A percentile compares a stretch with the other conserved stretches of the same genome.
Conservation (phyloP, 2,888 invertebrate genomes). For the Drosophila incognita region DNA sequence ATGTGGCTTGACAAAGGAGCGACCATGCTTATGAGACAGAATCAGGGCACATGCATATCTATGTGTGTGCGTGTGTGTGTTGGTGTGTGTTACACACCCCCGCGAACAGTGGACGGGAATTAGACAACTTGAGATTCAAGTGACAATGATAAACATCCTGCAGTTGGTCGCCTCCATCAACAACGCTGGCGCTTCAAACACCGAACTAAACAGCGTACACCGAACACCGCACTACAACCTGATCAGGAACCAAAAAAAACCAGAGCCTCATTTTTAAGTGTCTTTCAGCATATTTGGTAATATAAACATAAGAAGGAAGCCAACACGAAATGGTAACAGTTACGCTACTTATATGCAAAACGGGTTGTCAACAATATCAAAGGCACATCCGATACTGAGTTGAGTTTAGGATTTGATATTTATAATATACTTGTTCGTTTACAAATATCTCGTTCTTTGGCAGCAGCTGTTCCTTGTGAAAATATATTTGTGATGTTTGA, state of each 20-base stretch:
- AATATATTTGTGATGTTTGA: not conserved
- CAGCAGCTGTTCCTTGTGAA: not conserved
- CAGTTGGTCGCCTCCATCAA: conserved; percentile 68
- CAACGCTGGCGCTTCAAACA: conserved; percentile 47
- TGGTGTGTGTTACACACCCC: conserved; percentile 43
- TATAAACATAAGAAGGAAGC: conserved; percentile 14
- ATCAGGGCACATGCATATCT: conserved; percentile 32
- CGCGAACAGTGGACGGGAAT: conserved; percentile 49
- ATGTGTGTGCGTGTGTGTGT: conserved; percentile 6
- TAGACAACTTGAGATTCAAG: conserved; percentile 72
- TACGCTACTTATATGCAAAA: not conserved
- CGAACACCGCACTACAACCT: not conserved
- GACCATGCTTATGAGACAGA: conserved; percentile 26
- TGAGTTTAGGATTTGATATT: not conserved
- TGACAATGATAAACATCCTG: conserved; percentile 79
- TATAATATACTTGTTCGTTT: not conserved
- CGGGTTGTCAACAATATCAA: conserved; percentile 15
- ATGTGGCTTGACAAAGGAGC: conserved; percentile 31
- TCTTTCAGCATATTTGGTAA: conserved; percentile 46
- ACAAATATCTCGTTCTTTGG: not conserved
- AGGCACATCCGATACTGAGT: not conserved
- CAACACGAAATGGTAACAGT: not conserved
- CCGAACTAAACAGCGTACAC: conserved; percentile 2
- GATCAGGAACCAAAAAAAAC: conserved; percentile 28
- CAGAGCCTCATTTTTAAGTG: conserved; percentile 54